Percentiles rank a stretch among this genome's conserved stretches.
Evolutionary conservation across 2,888 invertebrate genomes (phyloP).

Genomic region (Autographa gamma): DNA sequence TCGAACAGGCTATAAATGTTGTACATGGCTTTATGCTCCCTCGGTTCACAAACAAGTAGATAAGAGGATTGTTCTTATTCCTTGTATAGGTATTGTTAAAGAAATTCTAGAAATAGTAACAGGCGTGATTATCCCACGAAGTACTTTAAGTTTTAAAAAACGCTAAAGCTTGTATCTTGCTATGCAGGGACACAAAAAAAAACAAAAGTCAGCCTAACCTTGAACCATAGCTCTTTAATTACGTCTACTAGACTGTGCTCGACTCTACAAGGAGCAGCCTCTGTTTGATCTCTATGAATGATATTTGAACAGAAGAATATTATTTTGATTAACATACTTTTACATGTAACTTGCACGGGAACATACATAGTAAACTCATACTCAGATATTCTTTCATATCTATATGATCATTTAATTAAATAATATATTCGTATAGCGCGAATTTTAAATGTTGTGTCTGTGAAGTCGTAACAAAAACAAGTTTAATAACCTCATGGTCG

Average conservation of each 20-base stretch:
- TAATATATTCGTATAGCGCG: constrained; percentile 26
- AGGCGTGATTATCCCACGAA: background rate
- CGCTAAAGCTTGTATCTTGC: background rate
- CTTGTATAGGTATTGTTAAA: background rate
- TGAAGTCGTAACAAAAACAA: constrained; percentile 59
- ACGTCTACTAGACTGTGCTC: background rate
- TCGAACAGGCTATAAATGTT: constrained; percentile 47
- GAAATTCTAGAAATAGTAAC: background rate
- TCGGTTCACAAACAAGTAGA: background rate
- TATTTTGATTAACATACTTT: background rate
- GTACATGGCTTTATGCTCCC: constrained; percentile 10
- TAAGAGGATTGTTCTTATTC: background rate
- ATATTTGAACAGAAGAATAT: background rate
- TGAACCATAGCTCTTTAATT: background rate
- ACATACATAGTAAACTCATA: background rate
- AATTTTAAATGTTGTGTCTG: constrained; percentile 44
- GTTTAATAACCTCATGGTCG: constrained; percentile 66
- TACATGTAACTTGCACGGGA: background rate
- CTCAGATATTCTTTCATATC: background rate
- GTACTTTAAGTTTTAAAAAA: background rate
- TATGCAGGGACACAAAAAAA: background rate
- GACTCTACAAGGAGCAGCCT: constrained; percentile 1
- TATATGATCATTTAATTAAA: constrained; percentile 5
- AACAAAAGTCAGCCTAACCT: constrained; percentile 4
- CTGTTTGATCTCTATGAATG: background rate